phyloP scores from a whole-genome alignment of 2,888 invertebrate species.

The Imbricaverruca yamaguchii region DNA sequence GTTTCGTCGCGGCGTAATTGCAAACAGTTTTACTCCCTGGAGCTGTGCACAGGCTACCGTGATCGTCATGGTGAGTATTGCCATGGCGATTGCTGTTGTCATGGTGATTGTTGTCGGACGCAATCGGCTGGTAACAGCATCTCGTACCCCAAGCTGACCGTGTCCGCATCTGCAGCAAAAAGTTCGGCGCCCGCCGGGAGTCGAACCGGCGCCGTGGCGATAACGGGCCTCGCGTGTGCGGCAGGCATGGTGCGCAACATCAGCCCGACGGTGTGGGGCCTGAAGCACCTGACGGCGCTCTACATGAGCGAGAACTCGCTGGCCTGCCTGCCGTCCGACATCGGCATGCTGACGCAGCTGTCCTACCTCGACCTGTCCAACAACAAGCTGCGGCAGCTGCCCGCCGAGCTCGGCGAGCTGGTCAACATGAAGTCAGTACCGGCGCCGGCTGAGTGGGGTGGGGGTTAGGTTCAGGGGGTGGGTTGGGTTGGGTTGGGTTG shows the following conservation, averaged over 20 bases:
- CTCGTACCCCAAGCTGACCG: no score
- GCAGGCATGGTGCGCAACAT: slow-evolving; percentile 90
- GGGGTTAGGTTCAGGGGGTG: neutral
- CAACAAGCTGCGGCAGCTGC: slow-evolving; percentile 89
- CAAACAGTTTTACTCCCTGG: no score
- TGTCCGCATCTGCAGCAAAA: no score
- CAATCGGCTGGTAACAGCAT: no score
- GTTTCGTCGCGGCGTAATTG: no score
- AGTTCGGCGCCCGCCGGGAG: no score
- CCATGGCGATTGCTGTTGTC: no score
- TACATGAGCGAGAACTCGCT: slow-evolving; percentile 94
- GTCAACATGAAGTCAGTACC: slow-evolving; percentile 66
- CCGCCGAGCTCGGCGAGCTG: slow-evolving; percentile 93
- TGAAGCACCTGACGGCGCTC: slow-evolving; percentile 84
- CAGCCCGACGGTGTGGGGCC: slow-evolving; percentile 83
- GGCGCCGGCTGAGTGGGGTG: neutral
- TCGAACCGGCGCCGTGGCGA: no score
- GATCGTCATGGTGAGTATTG: no score
- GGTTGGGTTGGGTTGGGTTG: no score
- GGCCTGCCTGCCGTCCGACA: slow-evolving; percentile 82
- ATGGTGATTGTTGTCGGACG: no score
- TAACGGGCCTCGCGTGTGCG: slow-evolving; percentile 29
- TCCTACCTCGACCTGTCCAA: slow-evolving; percentile 84
- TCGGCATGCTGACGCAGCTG: slow-evolving; percentile 72
- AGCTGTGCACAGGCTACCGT: no score